These are phyloP conservation scores for Micromys minutus DNA, from an alignment of 2,113 vertebrate species.

Conservation along the genomic window DNA sequence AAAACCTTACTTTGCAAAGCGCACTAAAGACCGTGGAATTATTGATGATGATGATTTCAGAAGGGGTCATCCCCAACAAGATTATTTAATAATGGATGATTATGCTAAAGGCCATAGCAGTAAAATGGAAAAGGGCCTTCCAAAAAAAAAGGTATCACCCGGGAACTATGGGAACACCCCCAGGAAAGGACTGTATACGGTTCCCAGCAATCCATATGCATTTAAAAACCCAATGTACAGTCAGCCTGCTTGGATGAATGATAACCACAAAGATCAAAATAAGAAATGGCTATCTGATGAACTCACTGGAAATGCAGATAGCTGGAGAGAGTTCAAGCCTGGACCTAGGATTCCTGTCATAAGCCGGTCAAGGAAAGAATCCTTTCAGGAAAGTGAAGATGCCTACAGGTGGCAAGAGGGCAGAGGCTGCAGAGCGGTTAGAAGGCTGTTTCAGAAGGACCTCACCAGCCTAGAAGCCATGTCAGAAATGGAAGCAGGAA, in stretches of 20 bases:
- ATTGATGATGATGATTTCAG: conserved; percentile 86
- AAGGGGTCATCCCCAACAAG: conserved; percentile 80
- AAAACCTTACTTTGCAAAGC: conserved; percentile 87
- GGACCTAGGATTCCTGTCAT: conserved; percentile 72
- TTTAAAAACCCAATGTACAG: conserved; percentile 83
- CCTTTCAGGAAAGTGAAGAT: conserved; percentile 84
- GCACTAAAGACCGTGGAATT: conserved; percentile 84
- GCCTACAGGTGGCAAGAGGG: conserved; percentile 78
- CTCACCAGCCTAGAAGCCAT: conserved; percentile 77
- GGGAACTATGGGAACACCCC: conserved; percentile 85
- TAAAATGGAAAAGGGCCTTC: conserved; percentile 85
- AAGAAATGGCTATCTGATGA: conserved; percentile 87
- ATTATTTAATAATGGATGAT: conserved; percentile 82
- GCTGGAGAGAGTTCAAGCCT: conserved; percentile 87
- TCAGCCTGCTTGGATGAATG: conserved; percentile 84
- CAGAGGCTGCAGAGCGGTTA: conserved; percentile 79
- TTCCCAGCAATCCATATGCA: conserved; percentile 84
- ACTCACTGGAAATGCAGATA: conserved; percentile 83
- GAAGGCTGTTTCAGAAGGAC: conserved; percentile 82
- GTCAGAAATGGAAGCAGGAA: conserved; percentile 79
- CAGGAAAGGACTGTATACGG: conserved; percentile 83
- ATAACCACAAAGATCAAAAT: conserved; percentile 87
- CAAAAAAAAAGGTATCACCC: conserved; percentile 83
- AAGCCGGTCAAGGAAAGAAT: conserved; percentile 84
- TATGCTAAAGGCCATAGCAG: conserved; percentile 83